Percentiles rank a stretch among this genome's conserved stretches.
Conservation (phyloP, 1,140 invertebrate genomes). For the Hirudo medicinalis region DNA sequence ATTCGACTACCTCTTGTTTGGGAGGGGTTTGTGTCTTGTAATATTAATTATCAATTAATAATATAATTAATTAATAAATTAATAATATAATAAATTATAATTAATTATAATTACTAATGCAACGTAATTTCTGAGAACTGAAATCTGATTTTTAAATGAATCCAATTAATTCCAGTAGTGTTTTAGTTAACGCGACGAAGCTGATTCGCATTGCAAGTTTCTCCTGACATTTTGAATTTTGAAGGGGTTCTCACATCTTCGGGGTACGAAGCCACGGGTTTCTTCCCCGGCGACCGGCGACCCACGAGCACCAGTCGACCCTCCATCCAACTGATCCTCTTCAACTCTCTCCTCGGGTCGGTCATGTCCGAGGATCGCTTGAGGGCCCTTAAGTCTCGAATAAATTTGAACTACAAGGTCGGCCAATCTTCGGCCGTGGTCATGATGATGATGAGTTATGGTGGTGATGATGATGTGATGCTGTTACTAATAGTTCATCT, state of each 20-base stretch:
- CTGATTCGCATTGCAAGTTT: too few relatives aligned
- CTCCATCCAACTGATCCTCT: not conserved
- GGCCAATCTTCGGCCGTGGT: not conserved
- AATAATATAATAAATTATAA: too few relatives aligned
- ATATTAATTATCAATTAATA: too few relatives aligned
- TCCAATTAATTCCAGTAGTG: too few relatives aligned
- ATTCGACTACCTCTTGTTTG: constrained; percentile 20
- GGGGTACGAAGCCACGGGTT: constrained; percentile 12
- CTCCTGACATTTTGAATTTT: not conserved
- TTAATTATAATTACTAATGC: too few relatives aligned
- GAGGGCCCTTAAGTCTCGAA: not conserved
- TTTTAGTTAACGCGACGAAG: too few relatives aligned
- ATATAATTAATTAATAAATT: too few relatives aligned
- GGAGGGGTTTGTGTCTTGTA: constrained; percentile 4
- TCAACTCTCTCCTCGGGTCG: not conserved
- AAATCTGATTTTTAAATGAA: too few relatives aligned
- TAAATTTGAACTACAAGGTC: constrained; percentile 17
- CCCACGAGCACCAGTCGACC: not conserved
- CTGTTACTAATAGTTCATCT: not conserved
- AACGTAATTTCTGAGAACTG: too few relatives aligned
- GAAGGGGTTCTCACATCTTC: constrained; percentile 15
- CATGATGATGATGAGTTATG: not conserved
- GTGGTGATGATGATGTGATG: not conserved
- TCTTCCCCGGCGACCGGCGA: not conserved
- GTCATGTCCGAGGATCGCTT: constrained; percentile 8